Conservation (phyloP, 2,797 vertebrate genomes). For the Odontamblyopus rebecca region DNA sequence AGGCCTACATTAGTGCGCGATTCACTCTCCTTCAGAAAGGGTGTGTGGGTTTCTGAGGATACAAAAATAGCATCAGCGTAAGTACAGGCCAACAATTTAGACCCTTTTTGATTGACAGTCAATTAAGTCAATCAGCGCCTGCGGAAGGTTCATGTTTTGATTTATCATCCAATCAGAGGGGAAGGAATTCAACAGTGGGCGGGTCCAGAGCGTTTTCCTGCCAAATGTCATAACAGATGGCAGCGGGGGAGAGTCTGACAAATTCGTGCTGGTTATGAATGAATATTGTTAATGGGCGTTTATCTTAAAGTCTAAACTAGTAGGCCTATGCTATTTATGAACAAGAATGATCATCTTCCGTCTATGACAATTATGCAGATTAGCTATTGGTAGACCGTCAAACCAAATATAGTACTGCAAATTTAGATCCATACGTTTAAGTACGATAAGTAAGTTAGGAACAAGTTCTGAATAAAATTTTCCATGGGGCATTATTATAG, state of each 20-base stretch:
- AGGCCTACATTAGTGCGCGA: not conserved
- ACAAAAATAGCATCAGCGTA: slow-evolving; percentile 51
- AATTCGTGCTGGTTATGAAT: not conserved
- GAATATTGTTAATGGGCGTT: not conserved
- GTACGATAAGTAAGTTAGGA: not conserved
- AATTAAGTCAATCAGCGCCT: slow-evolving; percentile 35
- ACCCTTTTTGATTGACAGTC: slow-evolving; percentile 35
- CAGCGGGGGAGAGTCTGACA: slow-evolving; percentile 32
- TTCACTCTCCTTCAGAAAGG: slow-evolving; percentile 41
- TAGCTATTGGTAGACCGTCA: not conserved
- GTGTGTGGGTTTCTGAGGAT: slow-evolving; percentile 44
- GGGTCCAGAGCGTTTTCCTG: slow-evolving; percentile 23
- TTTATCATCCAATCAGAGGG: slow-evolving; percentile 55
- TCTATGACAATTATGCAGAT: not conserved
- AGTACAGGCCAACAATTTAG: slow-evolving; percentile 41
- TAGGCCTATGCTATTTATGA: not conserved
- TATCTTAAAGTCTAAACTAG: not conserved
- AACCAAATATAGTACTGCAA: not conserved
- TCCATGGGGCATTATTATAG: not conserved
- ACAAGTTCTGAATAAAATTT: not conserved
- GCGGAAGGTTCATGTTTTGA: slow-evolving; percentile 32
- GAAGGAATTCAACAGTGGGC: slow-evolving; percentile 48
- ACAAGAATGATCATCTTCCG: not conserved
- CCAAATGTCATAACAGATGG: slow-evolving; percentile 71
- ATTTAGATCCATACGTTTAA: not conserved